phyloP scores from a whole-genome alignment of 30 jellyfish, hydroid and myxozoan genomes.

The Catostylus mosaicus region DNA sequence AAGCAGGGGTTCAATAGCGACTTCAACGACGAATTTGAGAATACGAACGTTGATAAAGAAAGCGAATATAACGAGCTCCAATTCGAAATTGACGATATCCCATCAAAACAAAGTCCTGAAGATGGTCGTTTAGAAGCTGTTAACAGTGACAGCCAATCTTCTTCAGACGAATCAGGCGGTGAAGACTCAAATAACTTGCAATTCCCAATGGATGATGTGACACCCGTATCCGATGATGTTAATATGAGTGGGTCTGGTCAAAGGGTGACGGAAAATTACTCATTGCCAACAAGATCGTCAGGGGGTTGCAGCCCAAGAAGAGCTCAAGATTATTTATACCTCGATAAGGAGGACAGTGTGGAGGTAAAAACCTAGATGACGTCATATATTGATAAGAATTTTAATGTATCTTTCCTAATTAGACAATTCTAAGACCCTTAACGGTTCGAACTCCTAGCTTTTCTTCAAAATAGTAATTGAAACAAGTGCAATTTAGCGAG shows the following conservation, averaged over 20 bases:
- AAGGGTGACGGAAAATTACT: constrained; percentile 1
- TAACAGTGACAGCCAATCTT: background rate
- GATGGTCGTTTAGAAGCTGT: background rate
- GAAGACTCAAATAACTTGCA: constrained; percentile 6
- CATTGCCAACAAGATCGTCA: constrained; percentile 13
- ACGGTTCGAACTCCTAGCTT: too few relatives aligned
- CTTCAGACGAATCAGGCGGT: constrained; percentile 3
- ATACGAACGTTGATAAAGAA: background rate
- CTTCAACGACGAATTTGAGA: background rate
- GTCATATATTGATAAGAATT: too few relatives aligned
- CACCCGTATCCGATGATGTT: background rate
- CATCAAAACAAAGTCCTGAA: background rate
- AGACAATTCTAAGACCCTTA: too few relatives aligned
- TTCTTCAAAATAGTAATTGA: too few relatives aligned
- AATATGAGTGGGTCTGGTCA: constrained; percentile 1
- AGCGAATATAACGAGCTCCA: constrained; percentile 4
- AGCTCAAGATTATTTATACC: background rate
- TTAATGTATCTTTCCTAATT: too few relatives aligned
- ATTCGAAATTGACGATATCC: constrained; percentile 7
- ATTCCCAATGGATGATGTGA: constrained; percentile 24
- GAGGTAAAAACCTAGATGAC: constrained; percentile 16
- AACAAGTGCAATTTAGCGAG: too few relatives aligned
- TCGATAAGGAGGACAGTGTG: constrained; percentile 38
- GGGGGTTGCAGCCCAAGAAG: constrained; percentile 58
- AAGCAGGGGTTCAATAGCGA: background rate